Base-by-base conservation (phyloP, 2,113 vertebrate genomes). In the Gnathonemus echidnorhynchus region DNA sequence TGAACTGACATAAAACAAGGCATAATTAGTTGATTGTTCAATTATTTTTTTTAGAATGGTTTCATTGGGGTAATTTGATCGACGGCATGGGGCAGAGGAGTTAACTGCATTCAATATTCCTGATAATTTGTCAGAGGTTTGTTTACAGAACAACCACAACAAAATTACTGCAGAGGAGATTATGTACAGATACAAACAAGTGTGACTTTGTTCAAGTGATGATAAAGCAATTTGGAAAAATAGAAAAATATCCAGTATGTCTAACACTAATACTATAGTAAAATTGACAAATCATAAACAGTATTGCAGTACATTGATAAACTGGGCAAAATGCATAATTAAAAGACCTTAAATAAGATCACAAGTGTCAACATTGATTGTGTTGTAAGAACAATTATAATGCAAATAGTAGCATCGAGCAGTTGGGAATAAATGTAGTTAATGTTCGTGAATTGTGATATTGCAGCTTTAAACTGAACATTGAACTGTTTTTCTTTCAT, bases 11-110 rank as follows among this genome's bases (percentile, higher is more conserved):
- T 94, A 92, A 94, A 93, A 93, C 90, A n/a, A 89, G 89, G 89
- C 91, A 92, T 95, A 95, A 95, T 95, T 94, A 95, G 93, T 91
- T 93, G 92, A 92, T 94, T 93, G 93, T 93, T 91, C 90, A 89
- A 66, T 85, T 46, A 31, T 56, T 89, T 86, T 86, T 86, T 87
- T 24, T 35, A 5, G 93, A 93, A 58, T 91, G 89, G 89, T 91
- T 94, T 93, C 93, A 93, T 94, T 94, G 92, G 92, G 91, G 90
- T 50, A 56, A 92, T 93, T 95, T 95, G 95, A 95, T 94, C 93
- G 94, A 94, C 93, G 93, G 93, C 91, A 53, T 56, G 89, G 31
- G 86, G 49, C 35, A 53, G 15, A 35, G 90, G 66, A 35, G 48
- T 52, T 80, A 35, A 45, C 46, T 42, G 70, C 50, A 53, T 89